Evolutionary conservation across 2,113 vertebrate species (phyloP).

Genomic region (Pelmatolapia mariae): DNA sequence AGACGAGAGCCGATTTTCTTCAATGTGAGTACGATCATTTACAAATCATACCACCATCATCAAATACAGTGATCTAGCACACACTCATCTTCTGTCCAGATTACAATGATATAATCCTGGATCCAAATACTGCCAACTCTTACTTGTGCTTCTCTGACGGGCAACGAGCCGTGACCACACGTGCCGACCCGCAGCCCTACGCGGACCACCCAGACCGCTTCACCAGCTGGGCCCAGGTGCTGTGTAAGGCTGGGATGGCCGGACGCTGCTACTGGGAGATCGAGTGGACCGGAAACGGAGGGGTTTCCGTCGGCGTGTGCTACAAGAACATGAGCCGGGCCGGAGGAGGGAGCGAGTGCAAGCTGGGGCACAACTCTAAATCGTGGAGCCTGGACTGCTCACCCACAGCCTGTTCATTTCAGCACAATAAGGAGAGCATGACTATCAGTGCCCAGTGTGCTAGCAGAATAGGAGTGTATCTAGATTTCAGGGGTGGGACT

Average conservation of each 20-base stretch:
- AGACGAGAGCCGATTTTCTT: conserved; percentile 61
- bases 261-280: conserved; percentile 77
- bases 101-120: conserved; percentile 54
- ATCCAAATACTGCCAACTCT: conserved; percentile 65
- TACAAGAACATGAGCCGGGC: conserved; percentile 72
- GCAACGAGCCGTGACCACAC: conserved; percentile 33
- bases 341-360: conserved; percentile 68
- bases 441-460: conserved; percentile 29
- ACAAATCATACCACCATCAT: neutral
- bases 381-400: conserved; percentile 79
- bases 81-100: conserved; percentile 33
- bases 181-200: conserved; percentile 35
- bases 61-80: no score
- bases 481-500: conserved; percentile 64
- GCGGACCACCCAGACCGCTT: conserved; percentile 61
- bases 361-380: conserved; percentile 74
- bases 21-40: conserved; percentile 56
- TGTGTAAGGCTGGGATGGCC: conserved; percentile 73
- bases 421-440: conserved; percentile 73
- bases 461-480: conserved; percentile 70
- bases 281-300: conserved; percentile 67
- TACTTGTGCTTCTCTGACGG: conserved; percentile 52
- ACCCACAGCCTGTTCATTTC: conserved; percentile 63
- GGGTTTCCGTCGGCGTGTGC: conserved; percentile 67
- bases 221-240: conserved; percentile 70